Percentiles rank a stretch among this genome's conserved stretches.
Conservation (phyloP, 2,888 invertebrate species). For the Hypomecis atomaria region DNA sequence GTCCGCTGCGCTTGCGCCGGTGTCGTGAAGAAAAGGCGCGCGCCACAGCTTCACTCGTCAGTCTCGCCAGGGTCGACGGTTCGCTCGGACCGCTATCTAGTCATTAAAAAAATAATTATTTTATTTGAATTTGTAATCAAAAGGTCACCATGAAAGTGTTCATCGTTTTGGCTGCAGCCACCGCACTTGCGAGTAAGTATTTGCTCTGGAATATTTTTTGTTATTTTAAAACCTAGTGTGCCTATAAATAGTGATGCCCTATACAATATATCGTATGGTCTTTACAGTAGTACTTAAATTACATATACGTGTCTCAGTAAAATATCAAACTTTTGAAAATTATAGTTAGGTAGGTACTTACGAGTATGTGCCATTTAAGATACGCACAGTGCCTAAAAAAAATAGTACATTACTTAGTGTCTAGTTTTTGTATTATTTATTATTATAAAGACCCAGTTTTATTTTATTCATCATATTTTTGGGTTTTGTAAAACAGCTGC, state of each 20-base stretch:
- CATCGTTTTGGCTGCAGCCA: constrained; percentile 76
- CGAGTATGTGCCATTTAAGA: too few species aligned
- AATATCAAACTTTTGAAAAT: too few species aligned
- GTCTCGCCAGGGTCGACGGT: constrained; percentile 77
- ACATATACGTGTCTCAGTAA: too few species aligned
- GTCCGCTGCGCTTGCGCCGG: constrained; percentile 61
- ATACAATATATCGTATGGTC: too few species aligned
- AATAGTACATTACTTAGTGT: too few species aligned
- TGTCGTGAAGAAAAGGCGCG: constrained; percentile 80
- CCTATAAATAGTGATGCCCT: background rate
- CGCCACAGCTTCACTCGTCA: constrained; percentile 70
- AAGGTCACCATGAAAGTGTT: constrained; percentile 83
- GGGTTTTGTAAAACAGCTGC: too few species aligned
- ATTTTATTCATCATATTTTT: too few species aligned
- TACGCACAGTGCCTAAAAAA: too few species aligned
- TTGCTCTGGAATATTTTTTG: constrained; percentile 15
- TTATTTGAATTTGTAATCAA: constrained; percentile 56
- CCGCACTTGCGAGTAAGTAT: constrained; percentile 80
- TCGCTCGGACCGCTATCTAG: constrained; percentile 80
- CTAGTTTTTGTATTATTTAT: too few species aligned
- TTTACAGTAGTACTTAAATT: too few species aligned
- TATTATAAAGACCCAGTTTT: too few species aligned
- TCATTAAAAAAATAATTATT: constrained; percentile 69
- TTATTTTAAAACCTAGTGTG: constrained; percentile 9
- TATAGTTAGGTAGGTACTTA: too few species aligned